A percentile compares a stretch with the other conserved stretches of the same genome.
Evolutionary conservation across 2,113 vertebrate species (phyloP).

Genomic region (Gobiocypris rarus): DNA sequence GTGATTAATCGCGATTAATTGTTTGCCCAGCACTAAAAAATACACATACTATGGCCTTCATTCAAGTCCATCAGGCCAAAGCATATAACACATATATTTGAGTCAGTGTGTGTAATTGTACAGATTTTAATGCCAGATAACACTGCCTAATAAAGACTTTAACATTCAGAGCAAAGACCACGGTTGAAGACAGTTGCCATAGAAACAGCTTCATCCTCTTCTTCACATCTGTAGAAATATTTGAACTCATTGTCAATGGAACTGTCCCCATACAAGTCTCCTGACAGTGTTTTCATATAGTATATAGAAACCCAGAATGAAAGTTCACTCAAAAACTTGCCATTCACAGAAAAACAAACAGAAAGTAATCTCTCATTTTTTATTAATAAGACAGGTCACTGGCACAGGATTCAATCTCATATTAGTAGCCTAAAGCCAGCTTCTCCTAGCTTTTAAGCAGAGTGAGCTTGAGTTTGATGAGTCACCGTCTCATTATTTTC

Average conservation of each 20-base stretch:
- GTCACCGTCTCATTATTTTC: slow-evolving; percentile 22
- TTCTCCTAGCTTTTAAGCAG: neutral
- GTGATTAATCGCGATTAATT: too few relatives aligned
- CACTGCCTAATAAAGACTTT: neutral
- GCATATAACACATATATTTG: neutral
- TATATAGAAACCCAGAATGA: neutral
- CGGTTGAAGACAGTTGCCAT: slow-evolving; percentile 57
- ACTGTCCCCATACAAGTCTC: neutral
- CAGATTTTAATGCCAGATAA: neutral
- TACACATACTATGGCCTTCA: too few relatives aligned
- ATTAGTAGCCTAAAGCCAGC: neutral
- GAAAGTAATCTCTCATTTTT: neutral
- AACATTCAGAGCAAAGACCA: neutral
- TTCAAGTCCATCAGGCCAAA: too few relatives aligned
- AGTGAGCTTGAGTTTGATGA: neutral
- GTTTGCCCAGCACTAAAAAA: too few relatives aligned
- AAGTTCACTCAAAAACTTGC: neutral
- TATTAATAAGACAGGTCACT: neutral
- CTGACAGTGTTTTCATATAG: neutral
- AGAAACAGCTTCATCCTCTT: slow-evolving; percentile 59
- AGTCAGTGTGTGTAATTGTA: neutral
- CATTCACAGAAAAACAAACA: slow-evolving; percentile 2
- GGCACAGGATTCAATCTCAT: neutral
- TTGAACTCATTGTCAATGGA: neutral
- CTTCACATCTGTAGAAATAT: slow-evolving; percentile 53